Conservation (phyloP, 1,140 invertebrate species). For the Drosophila sproati region DNA sequence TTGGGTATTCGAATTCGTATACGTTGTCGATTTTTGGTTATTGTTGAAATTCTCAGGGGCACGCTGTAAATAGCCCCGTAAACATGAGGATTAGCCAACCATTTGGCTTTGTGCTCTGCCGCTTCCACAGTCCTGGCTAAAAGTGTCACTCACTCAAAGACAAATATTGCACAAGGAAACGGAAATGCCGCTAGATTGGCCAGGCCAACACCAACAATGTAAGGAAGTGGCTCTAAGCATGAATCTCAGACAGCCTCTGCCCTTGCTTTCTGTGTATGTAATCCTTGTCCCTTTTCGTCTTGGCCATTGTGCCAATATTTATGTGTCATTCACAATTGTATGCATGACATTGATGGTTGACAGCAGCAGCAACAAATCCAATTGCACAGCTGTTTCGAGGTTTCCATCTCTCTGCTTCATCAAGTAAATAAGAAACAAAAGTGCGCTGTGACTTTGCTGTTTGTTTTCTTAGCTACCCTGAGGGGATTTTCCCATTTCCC, state of each 20-base stretch:
- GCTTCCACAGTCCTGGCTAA: slow-evolving; percentile 53
- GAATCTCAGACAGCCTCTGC: slow-evolving; percentile 17
- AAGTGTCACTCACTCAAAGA: slow-evolving; percentile 79
- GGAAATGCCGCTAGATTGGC: slow-evolving; percentile 78
- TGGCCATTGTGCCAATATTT: slow-evolving; percentile 63
- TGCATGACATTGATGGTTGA: slow-evolving; percentile 76
- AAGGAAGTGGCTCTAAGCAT: slow-evolving; percentile 27
- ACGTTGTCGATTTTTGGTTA: slow-evolving; percentile 59
- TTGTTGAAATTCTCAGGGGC: slow-evolving; percentile 77
- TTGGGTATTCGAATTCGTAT: slow-evolving; percentile 27
- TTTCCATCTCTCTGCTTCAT: slow-evolving; percentile 15
- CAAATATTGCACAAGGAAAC: slow-evolving; percentile 79
- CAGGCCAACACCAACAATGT: slow-evolving; percentile 23
- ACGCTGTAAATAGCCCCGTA: slow-evolving; percentile 77
- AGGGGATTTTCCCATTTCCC: slow-evolving; percentile 22
- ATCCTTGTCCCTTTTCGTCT: slow-evolving; percentile 62
- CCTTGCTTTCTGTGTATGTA: slow-evolving; percentile 24
- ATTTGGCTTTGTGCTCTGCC: slow-evolving; percentile 59
- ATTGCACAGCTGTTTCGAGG: slow-evolving; percentile 69
- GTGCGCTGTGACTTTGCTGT: slow-evolving; percentile 60
- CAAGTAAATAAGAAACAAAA: slow-evolving; percentile 80
- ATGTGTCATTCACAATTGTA: slow-evolving; percentile 80
- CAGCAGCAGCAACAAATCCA: slow-evolving; percentile 61
- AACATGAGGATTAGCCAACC: slow-evolving; percentile 74
- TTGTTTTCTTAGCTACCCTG: slow-evolving; percentile 24